These are phyloP conservation scores for Lepidotrigona ventralis DNA, from an alignment of 1,140 invertebrate species.

Conservation along the genomic window DNA sequence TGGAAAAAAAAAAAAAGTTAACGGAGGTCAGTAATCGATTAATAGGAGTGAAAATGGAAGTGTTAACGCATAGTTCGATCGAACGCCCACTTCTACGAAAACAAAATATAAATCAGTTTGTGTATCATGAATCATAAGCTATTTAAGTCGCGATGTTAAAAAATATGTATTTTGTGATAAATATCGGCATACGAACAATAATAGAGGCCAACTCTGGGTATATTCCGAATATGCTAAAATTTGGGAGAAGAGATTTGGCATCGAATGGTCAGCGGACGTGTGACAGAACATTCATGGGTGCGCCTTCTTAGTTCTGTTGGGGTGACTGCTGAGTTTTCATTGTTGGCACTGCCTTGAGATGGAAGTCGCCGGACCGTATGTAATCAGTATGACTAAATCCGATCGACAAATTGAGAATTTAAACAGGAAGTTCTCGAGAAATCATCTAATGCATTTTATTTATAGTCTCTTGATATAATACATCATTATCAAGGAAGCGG, in stretches of 20 bases:
- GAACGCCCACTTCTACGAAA: conserved; percentile 36
- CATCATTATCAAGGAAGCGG: conserved; percentile 43
- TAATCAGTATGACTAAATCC: conserved; percentile 72
- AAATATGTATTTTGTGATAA: conserved; percentile 50
- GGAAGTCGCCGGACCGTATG: conserved; percentile 75
- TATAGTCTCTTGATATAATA: conserved; percentile 16
- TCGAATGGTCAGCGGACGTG: conserved; percentile 66
- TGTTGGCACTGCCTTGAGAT: conserved; percentile 71
- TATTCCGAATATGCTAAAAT: conserved; percentile 56
- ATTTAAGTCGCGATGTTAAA: conserved; percentile 54
- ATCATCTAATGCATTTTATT: conserved; percentile 31
- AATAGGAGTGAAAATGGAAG: conserved; percentile 51
- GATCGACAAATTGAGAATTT: conserved; percentile 56
- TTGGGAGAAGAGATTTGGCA: conserved; percentile 59
- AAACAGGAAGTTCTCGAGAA: conserved; percentile 42
- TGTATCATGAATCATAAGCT: conserved; percentile 37
- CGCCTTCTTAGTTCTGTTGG: conserved; percentile 69
- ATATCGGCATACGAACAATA: conserved; percentile 45
- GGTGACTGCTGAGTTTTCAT: conserved; percentile 68
- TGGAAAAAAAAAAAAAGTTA: conserved; percentile 1
- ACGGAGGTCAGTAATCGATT: conserved; percentile 31
- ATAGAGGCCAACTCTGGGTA: conserved; percentile 55
- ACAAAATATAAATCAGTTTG: conserved; percentile 35
- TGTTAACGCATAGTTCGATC: conserved; percentile 41
- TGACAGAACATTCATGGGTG: conserved; percentile 69